These are phyloP conservation scores for Hypselothyrea guttata DNA, from an alignment of 2,888 invertebrate species.

Conservation along the genomic window DNA sequence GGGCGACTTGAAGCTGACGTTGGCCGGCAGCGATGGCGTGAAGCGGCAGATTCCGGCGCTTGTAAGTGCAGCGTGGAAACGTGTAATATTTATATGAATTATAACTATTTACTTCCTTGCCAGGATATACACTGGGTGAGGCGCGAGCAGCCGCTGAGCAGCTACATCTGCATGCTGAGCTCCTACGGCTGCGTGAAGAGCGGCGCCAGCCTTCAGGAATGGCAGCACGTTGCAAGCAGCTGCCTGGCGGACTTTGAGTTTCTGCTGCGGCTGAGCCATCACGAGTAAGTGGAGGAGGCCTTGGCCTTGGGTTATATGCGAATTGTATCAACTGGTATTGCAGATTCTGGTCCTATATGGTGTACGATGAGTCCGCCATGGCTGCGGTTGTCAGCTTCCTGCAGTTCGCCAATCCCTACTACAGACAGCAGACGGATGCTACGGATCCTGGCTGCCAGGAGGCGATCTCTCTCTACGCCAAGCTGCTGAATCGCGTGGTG, in stretches of 20 bases:
- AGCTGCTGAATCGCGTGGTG: conserved; percentile 87
- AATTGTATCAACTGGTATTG: not conserved
- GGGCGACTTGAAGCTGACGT: conserved; percentile 41
- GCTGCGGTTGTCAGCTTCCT: conserved; percentile 88
- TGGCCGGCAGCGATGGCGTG: conserved; percentile 83
- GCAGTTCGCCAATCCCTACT: conserved; percentile 88
- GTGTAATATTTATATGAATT: not conserved
- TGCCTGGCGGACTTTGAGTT: conserved; percentile 87
- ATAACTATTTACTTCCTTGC: not conserved
- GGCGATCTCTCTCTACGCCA: conserved; percentile 83
- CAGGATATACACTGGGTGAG: conserved; percentile 73
- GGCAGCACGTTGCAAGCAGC: conserved; percentile 85
- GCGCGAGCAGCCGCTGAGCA: conserved; percentile 55
- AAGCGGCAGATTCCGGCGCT: conserved; percentile 85
- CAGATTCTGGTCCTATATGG: conserved; percentile 89
- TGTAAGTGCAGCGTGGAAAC: conserved; percentile 82
- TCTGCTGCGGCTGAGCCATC: conserved; percentile 86
- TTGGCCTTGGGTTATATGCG: too few species aligned
- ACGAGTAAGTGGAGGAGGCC: conserved; percentile 82
- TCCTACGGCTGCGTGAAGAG: conserved; percentile 83
- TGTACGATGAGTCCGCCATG: conserved; percentile 86
- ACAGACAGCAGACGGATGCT: conserved; percentile 83
- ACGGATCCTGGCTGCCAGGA: conserved; percentile 36
- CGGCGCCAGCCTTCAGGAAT: conserved; percentile 86
- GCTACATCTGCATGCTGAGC: conserved; percentile 68